These are phyloP conservation scores for Pecten maximus DNA, from an alignment of 2,888 invertebrate species.

Conservation along the genomic window DNA sequence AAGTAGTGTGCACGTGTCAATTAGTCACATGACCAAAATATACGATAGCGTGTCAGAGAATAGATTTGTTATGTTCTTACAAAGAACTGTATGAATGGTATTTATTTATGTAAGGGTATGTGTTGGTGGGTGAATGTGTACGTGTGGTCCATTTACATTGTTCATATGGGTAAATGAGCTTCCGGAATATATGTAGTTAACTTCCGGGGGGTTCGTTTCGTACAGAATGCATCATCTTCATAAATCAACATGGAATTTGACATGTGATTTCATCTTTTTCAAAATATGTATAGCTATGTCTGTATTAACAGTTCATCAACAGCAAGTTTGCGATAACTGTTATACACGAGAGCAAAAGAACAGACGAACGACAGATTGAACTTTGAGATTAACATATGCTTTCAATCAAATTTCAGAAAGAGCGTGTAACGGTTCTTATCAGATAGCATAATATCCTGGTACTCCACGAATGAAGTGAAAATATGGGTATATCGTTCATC, in stretches of 20 bases:
- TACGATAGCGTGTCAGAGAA: background rate
- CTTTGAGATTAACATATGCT: background rate
- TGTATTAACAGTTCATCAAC: background rate
- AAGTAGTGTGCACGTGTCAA: background rate
- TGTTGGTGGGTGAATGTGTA: background rate
- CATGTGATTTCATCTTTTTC: background rate
- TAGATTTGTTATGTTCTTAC: background rate
- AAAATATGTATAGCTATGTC: background rate
- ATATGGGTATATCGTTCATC: background rate
- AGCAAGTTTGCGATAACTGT: background rate
- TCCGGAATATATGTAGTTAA: background rate
- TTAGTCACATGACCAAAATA: conserved; percentile 23
- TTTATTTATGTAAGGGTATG: background rate
- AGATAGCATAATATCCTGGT: background rate
- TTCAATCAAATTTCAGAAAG: background rate
- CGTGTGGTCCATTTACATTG: background rate
- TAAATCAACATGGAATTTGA: background rate
- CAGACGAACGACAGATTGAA: conserved; percentile 13
- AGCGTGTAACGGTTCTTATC: background rate
- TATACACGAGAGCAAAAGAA: background rate
- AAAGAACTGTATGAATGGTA: background rate
- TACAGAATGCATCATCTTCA: background rate
- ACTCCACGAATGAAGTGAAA: background rate
- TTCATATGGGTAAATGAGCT: background rate
- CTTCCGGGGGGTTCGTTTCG: background rate